Evolutionary conservation across 2,888 invertebrate species (phyloP).

Genomic region (Anthophora plumipes): DNA sequence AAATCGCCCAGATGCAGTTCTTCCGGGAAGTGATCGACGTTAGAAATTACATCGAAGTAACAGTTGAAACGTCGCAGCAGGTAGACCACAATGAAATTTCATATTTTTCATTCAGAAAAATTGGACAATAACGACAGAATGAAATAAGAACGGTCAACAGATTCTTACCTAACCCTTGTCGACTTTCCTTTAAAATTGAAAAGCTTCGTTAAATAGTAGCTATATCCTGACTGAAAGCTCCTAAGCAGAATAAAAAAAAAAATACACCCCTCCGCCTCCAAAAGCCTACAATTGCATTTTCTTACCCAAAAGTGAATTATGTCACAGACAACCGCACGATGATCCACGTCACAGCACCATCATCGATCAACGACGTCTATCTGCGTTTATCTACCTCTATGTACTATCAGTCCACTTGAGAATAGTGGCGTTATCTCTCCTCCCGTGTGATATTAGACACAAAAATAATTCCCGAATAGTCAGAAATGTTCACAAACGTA

Average conservation of each 20-base stretch:
- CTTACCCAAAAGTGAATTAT: slow-evolving; percentile 35
- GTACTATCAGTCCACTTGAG: background rate
- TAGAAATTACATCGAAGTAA: too few relatives aligned
- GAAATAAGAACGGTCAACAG: background rate
- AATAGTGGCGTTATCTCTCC: background rate
- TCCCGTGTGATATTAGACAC: background rate
- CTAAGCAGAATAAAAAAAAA: background rate
- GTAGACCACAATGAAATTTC: too few relatives aligned
- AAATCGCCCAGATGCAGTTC: too few relatives aligned
- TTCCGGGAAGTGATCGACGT: too few relatives aligned
- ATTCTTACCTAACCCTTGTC: background rate
- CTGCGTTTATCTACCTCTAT: background rate
- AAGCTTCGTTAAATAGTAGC: background rate
- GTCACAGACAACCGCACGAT: slow-evolving; percentile 1
- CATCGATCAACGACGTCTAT: slow-evolving; percentile 7
- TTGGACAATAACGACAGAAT: too few relatives aligned
- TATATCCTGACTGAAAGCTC: background rate
- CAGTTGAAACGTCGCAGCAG: too few relatives aligned
- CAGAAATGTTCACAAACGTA: background rate
- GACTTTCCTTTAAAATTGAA: too few relatives aligned
- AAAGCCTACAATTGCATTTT: background rate
- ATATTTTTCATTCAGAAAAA: too few relatives aligned
- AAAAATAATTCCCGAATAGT: background rate
- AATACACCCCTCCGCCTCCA: background rate
- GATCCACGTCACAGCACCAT: slow-evolving; percentile 27